phyloP scores from a whole-genome alignment of 2,113 vertebrate genomes.

The Microcebus griseorufus region DNA sequence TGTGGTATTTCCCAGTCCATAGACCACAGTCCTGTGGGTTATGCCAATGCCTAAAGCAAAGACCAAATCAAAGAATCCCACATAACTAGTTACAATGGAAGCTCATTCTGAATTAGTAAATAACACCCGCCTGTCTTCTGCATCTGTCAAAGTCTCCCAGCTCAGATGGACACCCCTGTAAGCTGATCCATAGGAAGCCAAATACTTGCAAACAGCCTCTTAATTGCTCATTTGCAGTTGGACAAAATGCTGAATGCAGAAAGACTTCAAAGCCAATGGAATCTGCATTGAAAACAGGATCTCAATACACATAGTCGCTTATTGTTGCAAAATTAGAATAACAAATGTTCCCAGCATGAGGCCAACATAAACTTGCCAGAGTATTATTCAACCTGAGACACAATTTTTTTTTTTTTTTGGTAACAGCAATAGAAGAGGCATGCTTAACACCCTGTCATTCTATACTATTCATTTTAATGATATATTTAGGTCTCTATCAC shows the following conservation, averaged over 20 bases:
- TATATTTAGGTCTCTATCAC: slow-evolving; percentile 75
- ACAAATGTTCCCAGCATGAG: slow-evolving; percentile 70
- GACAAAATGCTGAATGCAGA: slow-evolving; percentile 61
- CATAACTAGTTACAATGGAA: slow-evolving; percentile 40
- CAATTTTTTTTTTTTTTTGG: background rate
- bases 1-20: background rate
- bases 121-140: background rate
- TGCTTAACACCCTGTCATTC: slow-evolving; percentile 66
- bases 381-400: slow-evolving; percentile 48
- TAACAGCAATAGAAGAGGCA: background rate
- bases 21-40: background rate
- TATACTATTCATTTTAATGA: slow-evolving; percentile 81
- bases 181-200: slow-evolving; percentile 45
- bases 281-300: slow-evolving; percentile 76
- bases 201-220: slow-evolving; percentile 57
- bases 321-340: slow-evolving; percentile 79
- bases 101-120: background rate
- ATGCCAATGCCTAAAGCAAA: background rate
- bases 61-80: slow-evolving; percentile 57
- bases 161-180: slow-evolving; percentile 36
- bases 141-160: slow-evolving; percentile 27
- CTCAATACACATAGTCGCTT: slow-evolving; percentile 71
- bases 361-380: slow-evolving; percentile 64
- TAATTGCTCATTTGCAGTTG: slow-evolving; percentile 71
- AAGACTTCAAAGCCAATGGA: slow-evolving; percentile 75